A percentile compares a stretch with the other conserved stretches of the same genome.
These are phyloP conservation scores for Oenanthe oenanthe DNA, from an alignment of 2,113 vertebrate species.

Conservation along the genomic window DNA sequence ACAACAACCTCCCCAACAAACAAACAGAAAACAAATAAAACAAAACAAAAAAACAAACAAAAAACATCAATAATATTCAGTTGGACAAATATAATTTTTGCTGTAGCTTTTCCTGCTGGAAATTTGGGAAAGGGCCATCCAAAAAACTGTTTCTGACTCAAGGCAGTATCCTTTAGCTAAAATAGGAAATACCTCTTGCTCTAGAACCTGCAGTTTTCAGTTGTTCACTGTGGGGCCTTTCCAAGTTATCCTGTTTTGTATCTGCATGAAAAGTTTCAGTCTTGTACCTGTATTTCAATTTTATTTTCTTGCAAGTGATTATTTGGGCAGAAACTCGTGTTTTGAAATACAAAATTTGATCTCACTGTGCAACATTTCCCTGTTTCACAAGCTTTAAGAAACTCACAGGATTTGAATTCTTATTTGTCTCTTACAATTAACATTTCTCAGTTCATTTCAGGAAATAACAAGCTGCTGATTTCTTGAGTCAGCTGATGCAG, in stretches of 20 bases:
- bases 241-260: neutral
- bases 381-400: neutral
- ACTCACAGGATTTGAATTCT: neutral
- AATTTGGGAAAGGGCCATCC: neutral
- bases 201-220: neutral
- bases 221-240: neutral
- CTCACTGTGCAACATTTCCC: neutral
- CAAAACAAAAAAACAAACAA: neutral
- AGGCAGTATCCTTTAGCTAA: neutral
- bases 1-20: neutral
- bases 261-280: neutral
- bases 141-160: neutral
- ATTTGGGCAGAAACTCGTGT: neutral
- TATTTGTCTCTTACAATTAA: neutral
- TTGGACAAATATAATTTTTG: neutral
- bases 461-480: neutral
- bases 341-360: neutral
- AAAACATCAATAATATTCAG: neutral
- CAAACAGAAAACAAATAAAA: neutral
- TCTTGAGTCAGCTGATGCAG: neutral
- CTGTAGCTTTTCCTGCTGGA: neutral
- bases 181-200: neutral
- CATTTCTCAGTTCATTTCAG: neutral
- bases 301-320: neutral
- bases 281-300: neutral